Base-by-base conservation (phyloP, 2,797 vertebrate genomes). In the Acanthurus tractus region DNA sequence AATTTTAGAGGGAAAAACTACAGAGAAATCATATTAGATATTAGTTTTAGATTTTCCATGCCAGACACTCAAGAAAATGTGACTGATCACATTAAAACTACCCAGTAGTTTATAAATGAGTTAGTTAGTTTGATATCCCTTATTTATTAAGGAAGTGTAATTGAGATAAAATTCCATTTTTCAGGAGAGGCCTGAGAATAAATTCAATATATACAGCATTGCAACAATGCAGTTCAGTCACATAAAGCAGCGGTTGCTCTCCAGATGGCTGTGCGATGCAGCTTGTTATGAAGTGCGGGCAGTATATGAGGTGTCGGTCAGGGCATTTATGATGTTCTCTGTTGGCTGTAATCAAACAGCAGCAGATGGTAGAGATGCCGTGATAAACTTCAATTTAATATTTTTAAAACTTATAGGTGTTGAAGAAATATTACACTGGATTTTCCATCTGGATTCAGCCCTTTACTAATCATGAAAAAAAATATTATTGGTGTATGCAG, bases 341-440 rank as follows among this genome's bases (percentile, higher is more conserved):
- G 8, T 61, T 34, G 49, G n/a, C 59, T 45, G 62, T 76, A 55
- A 56, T 69, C 44, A 69, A 59, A 65, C 69, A 66, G 50, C 67
- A 79, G 71, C 77, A 74, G 74, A 8, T 49, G 48, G n/a, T 49
- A 45, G 48, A 49, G 48, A 49, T 10, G 48, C 48, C 10, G 48
- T 11, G 48, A 49, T 49, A 8, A 49, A 49, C 18, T 49, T 48
- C 12, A 2, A 50, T 50, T 20, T 50, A 10, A 50, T 22, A 12
- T 22, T 50, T 22, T 5, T 50, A 22, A 22, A 12, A 11, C n/a
- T 50, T 11, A 50, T 11, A 22, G 11, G 10, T 50, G 48, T 22
- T 22, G 45, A 7, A 46, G n/a, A 46, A 36, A 50, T 36, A 20
- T 29, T 52, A 18, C 20, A 55, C 40, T 7, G 11, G 2, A 17